phyloP scores from a whole-genome alignment of 2,888 invertebrate species.

The Hemaris fuciformis region DNA sequence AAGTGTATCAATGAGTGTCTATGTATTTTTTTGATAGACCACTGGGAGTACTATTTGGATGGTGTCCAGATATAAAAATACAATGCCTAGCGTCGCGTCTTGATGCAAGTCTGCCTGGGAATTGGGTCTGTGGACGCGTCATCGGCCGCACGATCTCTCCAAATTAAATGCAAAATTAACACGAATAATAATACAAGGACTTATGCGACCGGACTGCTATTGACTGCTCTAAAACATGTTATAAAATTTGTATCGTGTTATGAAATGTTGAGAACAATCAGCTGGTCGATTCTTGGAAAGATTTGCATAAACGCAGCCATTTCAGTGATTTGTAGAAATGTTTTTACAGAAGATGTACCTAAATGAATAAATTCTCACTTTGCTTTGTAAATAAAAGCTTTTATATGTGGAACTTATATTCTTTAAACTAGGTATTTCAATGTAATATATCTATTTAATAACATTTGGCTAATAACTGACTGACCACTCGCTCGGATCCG shows the following conservation, averaged over 20 bases:
- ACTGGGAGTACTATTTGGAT: constrained; percentile 72
- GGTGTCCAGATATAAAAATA: constrained; percentile 77
- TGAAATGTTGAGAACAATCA: background rate
- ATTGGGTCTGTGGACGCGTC: constrained; percentile 37
- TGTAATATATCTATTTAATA: no score
- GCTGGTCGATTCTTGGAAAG: background rate
- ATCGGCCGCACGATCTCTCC: constrained; percentile 15
- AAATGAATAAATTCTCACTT: no score
- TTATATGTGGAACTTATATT: no score
- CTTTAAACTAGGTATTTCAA: no score
- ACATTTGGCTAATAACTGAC: no score
- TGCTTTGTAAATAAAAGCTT: no score
- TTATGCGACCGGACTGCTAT: background rate
- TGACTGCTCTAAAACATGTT: background rate
- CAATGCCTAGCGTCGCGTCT: constrained; percentile 66
- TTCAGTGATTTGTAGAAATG: no score
- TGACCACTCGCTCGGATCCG: no score
- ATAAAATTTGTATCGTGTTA: background rate
- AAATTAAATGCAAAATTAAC: constrained; percentile 9
- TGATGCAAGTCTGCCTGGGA: constrained; percentile 65
- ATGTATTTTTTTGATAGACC: constrained; percentile 54
- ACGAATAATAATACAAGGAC: background rate
- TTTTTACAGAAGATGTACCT: no score
- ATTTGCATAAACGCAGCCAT: no score
- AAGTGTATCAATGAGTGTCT: constrained; percentile 28